phyloP scores from a whole-genome alignment of 2,113 vertebrate genomes.

The Diadophis punctatus region DNA sequence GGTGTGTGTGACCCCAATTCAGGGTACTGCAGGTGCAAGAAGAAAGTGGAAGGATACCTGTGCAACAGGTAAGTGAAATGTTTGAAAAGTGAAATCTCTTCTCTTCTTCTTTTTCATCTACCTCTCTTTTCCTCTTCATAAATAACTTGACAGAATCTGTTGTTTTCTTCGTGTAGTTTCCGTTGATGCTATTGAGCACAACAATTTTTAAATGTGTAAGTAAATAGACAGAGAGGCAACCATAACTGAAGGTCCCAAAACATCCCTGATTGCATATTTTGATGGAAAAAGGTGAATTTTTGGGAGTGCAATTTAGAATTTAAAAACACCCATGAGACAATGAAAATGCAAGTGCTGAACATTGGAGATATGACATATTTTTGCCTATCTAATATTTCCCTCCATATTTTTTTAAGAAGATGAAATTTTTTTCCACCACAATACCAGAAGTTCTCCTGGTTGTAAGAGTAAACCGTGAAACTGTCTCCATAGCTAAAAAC shows the following conservation, averaged over 20 bases:
- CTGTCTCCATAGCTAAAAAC: background rate
- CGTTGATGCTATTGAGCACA: background rate
- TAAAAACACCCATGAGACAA: background rate
- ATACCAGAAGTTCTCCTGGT: background rate
- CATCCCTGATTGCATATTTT: background rate
- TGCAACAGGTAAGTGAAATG: slow-evolving; percentile 79
- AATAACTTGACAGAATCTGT: background rate
- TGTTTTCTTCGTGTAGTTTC: background rate
- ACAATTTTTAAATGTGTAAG: background rate
- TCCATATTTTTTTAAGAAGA: background rate
- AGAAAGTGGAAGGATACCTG: slow-evolving; percentile 79
- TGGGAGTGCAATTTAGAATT: background rate
- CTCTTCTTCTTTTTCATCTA: background rate
- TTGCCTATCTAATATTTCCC: background rate
- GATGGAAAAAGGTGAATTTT: background rate
- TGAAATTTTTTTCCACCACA: background rate
- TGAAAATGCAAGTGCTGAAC: background rate
- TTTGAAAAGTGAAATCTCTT: background rate
- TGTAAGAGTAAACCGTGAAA: background rate
- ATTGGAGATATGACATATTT: background rate
- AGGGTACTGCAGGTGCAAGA: slow-evolving; percentile 82
- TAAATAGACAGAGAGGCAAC: background rate
- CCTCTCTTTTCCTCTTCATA: background rate
- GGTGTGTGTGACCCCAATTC: slow-evolving; percentile 77
- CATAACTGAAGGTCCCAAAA: background rate